Evolutionary conservation across 2,888 invertebrate genomes (phyloP), one percentile per base, ranked within the genome.

Genomic region (Pyrgus malvae): DNA sequence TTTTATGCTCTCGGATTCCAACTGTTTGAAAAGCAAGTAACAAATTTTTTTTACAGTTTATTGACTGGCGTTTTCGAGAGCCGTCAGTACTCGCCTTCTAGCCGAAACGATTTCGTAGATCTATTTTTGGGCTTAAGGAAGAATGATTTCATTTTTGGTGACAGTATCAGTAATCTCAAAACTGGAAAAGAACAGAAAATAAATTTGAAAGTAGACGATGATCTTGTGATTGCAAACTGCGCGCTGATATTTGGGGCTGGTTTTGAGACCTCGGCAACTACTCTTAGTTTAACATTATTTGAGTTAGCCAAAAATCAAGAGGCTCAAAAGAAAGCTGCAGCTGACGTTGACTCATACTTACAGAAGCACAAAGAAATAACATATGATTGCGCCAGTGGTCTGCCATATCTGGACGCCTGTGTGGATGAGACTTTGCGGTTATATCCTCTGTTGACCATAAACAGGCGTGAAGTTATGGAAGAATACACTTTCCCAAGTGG

Each of bases 151-250:
- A 64, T 81, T 11, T 62, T 57, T 1, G 80, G 81, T 0, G 79
- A 80, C 48, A 68, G 70, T 42, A 55, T 81, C n/a, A 65, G 31
- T 1, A 78, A 72, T 37, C 59, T 72, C 59, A 78, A 70, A 50
- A 57, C 50, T 2, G 67, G 64, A 0, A 60, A 55, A 4, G 56
- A 58, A 0, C 65, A 69, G 2, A 73, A 64, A 19, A 45, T 67
- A 0, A 12, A 56, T 0, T 19, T 83, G 1, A 65, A 74, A 1
- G 64, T 91, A 1, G 73, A 83, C 0, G 65, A 90, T 5, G 76
- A 88, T 2, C 67, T 92, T 37, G 61, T 92, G 3, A 80, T 90
- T 0, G 84, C 91, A 0, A 92, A 93, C 53, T 88, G 91, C 1
- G 73, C 90, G 8, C 61, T 89, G 0, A 91, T 93, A 40, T 82